Evolutionary conservation across 2,797 vertebrate genomes (phyloP).

Genomic region (Kryptolebias ocellatus): DNA sequence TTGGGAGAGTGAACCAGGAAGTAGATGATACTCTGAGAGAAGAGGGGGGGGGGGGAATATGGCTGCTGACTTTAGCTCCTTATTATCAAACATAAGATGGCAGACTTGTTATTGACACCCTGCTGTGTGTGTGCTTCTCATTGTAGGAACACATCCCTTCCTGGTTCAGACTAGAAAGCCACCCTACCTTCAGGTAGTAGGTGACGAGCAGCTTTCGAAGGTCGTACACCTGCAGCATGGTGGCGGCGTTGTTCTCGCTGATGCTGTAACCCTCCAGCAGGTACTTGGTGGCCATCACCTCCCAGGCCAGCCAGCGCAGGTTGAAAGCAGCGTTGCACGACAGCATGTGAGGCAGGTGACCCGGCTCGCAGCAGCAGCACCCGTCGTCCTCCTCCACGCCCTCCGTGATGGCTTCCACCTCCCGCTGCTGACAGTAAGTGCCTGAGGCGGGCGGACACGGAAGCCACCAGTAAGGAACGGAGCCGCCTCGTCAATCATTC

Average conservation of each 20-base stretch:
- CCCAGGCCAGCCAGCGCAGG: conserved; percentile 96
- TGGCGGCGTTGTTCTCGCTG: conserved; percentile 94
- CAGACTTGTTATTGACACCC: no score
- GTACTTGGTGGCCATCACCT: conserved; percentile 91
- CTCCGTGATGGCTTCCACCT: conserved; percentile 97
- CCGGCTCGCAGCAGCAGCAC: conserved; percentile 94
- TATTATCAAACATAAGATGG: no score
- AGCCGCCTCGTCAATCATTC: no score
- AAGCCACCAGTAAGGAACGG: not conserved
- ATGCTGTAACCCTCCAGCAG: conserved; percentile 96
- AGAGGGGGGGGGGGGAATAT: not conserved
- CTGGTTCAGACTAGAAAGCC: not conserved
- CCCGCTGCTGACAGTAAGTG: conserved; percentile 96
- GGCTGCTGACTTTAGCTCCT: no score
- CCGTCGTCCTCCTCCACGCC: conserved; percentile 91
- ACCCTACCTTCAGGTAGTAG: conserved; percentile 92
- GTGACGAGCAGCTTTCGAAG: conserved; percentile 92
- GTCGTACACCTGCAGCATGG: conserved; percentile 96
- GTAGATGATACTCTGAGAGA: conserved; percentile 92
- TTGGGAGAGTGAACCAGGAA: conserved; percentile 91
- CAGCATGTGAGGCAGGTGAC: conserved; percentile 90
- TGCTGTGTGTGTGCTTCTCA: no score
- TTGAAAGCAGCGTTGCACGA: conserved; percentile 95
- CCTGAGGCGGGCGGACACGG: conserved; percentile 73
- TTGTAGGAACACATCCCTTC: no score